Evolutionary conservation across 1,140 invertebrate species (phyloP), one percentile per base, ranked within the genome.

Genomic region (Cyclina sinensis): DNA sequence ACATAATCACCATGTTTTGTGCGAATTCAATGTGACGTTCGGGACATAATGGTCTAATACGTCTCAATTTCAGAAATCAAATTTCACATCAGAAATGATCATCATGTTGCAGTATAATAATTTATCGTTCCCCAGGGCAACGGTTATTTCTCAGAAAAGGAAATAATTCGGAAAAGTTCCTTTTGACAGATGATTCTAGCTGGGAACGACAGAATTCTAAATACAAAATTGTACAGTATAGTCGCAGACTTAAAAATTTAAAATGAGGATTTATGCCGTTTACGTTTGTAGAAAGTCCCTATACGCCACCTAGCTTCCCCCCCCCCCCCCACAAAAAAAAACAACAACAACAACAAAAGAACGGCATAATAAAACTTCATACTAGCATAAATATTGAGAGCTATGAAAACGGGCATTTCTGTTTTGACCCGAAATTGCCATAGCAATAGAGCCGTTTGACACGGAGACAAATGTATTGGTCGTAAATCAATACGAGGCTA

Each of bases 21-120:
- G 65, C 37, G 46, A 82, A 82, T 68, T 43, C 65, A 46, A 84
- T 48, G 48, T 84, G 82, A 73, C 62, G 65, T 37, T 12, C 39
- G 18, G 32, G 48, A 65, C 43, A 51, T 70, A 51, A 51, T 84
- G 59, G 16, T 73, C 48, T 51, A 73, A 73, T 84, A 70, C 24
- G 62, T 73, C 48, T 84, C 82, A 73, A 84, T 84, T 84, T 54
- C 46, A 39, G 68, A 84, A 84, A 84, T 84, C 82, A 84, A 84
- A 84, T 70, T 68, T 68, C 37, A 46, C 35, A 46, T 54, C 48
- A 12, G 18, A 18, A 51, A 84, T 48, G 65, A 84, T 48, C 39
- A 73, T 30, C 48, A 24, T 65, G 65, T 30, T 83, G 48, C n/a
- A 70, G 74, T 35, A 84, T 84, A 32, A 73, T 84, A 48, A 84